Conservation (phyloP, 2,113 vertebrate species). For the Falcunculus frontatus region DNA sequence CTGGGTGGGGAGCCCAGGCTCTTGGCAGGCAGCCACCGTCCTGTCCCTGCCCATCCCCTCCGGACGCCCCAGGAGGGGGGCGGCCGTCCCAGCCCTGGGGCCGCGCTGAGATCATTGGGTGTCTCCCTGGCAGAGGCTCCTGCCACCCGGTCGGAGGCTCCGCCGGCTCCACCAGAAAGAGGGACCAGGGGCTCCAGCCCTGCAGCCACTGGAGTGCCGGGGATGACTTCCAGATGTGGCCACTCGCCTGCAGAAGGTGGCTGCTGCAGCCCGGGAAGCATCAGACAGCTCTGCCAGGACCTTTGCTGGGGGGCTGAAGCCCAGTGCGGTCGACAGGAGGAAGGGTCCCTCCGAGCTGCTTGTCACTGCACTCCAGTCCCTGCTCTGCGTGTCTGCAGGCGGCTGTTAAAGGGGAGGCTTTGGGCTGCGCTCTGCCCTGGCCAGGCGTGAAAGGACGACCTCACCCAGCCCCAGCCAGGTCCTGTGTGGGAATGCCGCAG, state of each 20-base stretch:
- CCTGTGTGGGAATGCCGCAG: accelerated
- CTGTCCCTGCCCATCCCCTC: neutral
- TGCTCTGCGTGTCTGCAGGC: accelerated
- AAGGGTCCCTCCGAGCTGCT: neutral
- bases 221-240: constrained; percentile 17
- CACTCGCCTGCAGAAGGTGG: accelerated
- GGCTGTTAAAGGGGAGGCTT: neutral
- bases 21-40: neutral
- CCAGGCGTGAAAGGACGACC: neutral
- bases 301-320: neutral
- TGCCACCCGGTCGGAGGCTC: neutral
- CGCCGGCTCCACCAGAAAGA: neutral
- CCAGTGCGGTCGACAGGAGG: neutral
- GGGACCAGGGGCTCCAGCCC: neutral
- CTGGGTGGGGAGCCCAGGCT: neutral
- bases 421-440: neutral
- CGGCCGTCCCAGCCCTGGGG: neutral
- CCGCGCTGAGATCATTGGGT: constrained; percentile 44
- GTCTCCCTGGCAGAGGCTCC: constrained; percentile 42
- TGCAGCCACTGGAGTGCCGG: neutral
- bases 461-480: neutral
- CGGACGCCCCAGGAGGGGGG: neutral
- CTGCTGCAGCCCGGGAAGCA: neutral
- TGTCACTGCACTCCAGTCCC: neutral
- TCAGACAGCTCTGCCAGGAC: neutral